These are phyloP conservation scores for Tympanoctomys barrerae DNA, from an alignment of 2,797 vertebrate genomes.

Conservation along the genomic window DNA sequence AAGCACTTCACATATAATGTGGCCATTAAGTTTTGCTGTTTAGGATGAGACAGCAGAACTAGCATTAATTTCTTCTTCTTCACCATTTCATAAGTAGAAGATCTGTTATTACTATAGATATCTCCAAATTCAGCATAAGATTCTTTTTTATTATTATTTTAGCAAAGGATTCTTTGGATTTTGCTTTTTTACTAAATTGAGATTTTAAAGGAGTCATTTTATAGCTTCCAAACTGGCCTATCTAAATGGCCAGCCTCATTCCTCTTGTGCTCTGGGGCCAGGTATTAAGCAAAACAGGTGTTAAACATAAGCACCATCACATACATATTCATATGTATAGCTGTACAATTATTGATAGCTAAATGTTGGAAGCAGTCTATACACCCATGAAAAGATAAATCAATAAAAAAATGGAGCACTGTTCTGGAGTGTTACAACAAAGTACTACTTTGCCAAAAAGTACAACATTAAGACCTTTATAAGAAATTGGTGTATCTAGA, in stretches of 20 bases:
- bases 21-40: background rate
- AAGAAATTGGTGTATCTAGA: too few relatives aligned
- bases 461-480: too few relatives aligned
- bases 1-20: background rate
- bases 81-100: background rate
- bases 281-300: background rate
- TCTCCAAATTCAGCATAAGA: background rate
- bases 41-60: background rate
- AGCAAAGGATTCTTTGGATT: background rate
- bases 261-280: background rate
- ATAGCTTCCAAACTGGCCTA: background rate
- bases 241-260: background rate
- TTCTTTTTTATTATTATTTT: too few relatives aligned
- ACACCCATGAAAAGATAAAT: too few relatives aligned
- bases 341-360: too few relatives aligned
- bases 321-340: too few relatives aligned
- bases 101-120: background rate
- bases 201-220: background rate
- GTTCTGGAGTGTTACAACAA: too few relatives aligned
- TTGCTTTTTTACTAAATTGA: background rate
- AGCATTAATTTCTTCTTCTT: background rate
- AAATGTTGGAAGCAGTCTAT: too few relatives aligned
- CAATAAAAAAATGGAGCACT: too few relatives aligned
- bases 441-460: too few relatives aligned
- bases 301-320: background rate